phyloP scores from a whole-genome alignment of 2,888 invertebrate species.

The Lamellibrachia satsuma region DNA sequence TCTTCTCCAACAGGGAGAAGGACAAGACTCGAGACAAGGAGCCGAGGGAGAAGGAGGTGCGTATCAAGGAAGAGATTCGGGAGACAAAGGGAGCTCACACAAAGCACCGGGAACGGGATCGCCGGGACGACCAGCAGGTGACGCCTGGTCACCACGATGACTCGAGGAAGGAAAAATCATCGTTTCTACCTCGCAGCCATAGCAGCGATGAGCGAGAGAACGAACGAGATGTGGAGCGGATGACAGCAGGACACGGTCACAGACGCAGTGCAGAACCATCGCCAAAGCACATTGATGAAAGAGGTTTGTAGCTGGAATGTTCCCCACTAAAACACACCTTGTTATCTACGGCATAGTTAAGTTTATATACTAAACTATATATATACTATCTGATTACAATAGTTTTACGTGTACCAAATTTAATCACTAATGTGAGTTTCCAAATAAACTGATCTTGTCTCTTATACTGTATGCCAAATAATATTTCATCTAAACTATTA shows the following conservation, averaged over 20 bases:
- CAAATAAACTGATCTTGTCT: too few species aligned
- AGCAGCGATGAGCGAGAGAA: slow-evolving; percentile 21
- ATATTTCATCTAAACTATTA: too few species aligned
- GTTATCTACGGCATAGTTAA: not conserved
- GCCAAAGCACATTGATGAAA: slow-evolving; percentile 53
- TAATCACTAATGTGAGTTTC: too few species aligned
- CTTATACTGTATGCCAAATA: too few species aligned
- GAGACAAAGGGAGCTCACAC: slow-evolving; percentile 34
- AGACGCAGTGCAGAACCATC: slow-evolving; percentile 53
- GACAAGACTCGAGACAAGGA: slow-evolving; percentile 29
- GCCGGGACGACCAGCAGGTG: slow-evolving; percentile 38
- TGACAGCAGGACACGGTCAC: slow-evolving; percentile 38
- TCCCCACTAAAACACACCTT: not conserved
- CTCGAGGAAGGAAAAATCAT: not conserved
- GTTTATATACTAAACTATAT: too few species aligned
- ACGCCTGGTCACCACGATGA: not conserved
- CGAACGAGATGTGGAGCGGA: slow-evolving; percentile 33
- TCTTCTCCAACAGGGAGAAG: not conserved
- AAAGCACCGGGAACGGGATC: slow-evolving; percentile 37
- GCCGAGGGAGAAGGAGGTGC: slow-evolving; percentile 35
- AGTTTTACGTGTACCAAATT: too few species aligned
- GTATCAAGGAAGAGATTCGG: slow-evolving; percentile 29
- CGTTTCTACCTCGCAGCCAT: slow-evolving; percentile 27
- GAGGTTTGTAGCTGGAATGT: slow-evolving; percentile 47
- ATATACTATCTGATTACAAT: too few species aligned